phyloP scores from a whole-genome alignment of 2,797 vertebrate genomes.

The Pampus argenteus region DNA sequence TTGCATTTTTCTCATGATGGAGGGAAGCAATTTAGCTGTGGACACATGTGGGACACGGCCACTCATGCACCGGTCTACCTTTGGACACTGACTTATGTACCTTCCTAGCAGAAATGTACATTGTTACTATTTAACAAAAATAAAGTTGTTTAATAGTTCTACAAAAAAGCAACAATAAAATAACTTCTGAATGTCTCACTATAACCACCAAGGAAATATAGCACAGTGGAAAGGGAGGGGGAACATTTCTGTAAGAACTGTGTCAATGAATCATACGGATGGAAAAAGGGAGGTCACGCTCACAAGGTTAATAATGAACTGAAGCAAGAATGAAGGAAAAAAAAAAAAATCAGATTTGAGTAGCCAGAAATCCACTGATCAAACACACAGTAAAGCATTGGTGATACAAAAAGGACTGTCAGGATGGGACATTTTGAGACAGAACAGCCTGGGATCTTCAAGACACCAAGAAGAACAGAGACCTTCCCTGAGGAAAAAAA shows the following conservation, averaged over 20 bases:
- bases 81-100: conserved; percentile 14
- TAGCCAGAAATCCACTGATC: conserved; percentile 35
- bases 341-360: conserved; percentile 4
- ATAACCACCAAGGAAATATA: conserved; percentile 28
- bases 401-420: conserved; percentile 8
- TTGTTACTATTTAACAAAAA: neutral
- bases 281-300: conserved; percentile 73
- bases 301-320: conserved; percentile 78
- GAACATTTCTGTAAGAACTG: conserved; percentile 49
- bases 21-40: conserved; percentile 23
- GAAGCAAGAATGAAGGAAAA: conserved; percentile 14
- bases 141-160: neutral
- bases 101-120: neutral
- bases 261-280: conserved; percentile 81
- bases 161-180: neutral
- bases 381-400: conserved; percentile 40
- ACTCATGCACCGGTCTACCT: neutral
- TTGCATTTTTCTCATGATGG: conserved; percentile 18
- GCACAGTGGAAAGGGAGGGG: conserved; percentile 53
- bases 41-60: conserved; percentile 40
- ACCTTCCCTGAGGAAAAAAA: neutral
- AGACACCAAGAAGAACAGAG: conserved; percentile 34
- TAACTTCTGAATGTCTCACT: neutral
- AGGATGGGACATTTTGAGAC: neutral
- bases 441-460: conserved; percentile 15